phyloP scores from a whole-genome alignment of 2,797 vertebrate genomes.

The Oryzias dopingdopingensis region DNA sequence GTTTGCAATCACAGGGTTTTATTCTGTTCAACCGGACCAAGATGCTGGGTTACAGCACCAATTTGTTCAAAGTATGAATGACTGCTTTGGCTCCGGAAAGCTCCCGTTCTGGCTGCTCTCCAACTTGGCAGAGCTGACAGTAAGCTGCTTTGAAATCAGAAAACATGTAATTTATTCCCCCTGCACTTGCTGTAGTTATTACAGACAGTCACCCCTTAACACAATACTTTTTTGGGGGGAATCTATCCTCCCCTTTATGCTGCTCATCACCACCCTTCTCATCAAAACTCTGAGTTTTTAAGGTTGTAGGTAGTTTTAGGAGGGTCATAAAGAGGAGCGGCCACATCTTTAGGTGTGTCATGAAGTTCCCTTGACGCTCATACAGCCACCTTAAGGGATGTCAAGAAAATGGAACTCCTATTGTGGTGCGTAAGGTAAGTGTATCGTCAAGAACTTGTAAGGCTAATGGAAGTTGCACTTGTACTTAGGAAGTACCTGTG shows the following conservation, averaged over 20 bases:
- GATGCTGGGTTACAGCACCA: slow-evolving; percentile 43
- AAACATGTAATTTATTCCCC: slow-evolving; percentile 60
- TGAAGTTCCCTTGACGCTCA: too few species aligned
- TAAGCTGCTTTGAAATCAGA: slow-evolving; percentile 67
- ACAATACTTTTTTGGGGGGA: slow-evolving; percentile 15
- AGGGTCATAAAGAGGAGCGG: too few species aligned
- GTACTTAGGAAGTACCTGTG: too few species aligned
- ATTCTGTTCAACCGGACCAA: slow-evolving; percentile 27
- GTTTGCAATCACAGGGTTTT: neutral
- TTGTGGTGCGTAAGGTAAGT: too few species aligned
- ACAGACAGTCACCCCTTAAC: slow-evolving; percentile 35
- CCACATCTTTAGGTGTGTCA: too few species aligned
- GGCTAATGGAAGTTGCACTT: too few species aligned
- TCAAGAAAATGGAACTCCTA: too few species aligned
- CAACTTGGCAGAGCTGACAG: slow-evolving; percentile 55
- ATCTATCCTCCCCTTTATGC: slow-evolving; percentile 5
- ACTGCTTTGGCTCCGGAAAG: slow-evolving; percentile 34
- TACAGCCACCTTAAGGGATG: too few species aligned
- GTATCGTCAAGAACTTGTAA: too few species aligned
- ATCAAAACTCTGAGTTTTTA: too few species aligned
- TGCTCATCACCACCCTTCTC: slow-evolving; percentile 11
- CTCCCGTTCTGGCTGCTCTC: slow-evolving; percentile 44
- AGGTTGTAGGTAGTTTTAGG: too few species aligned
- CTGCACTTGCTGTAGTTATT: slow-evolving; percentile 24
- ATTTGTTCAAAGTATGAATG: slow-evolving; percentile 56